Evolutionary conservation across 2,113 vertebrate species (phyloP), one percentile per base, ranked within the genome.

Genomic region (Cyphomyrus discorhynchus): DNA sequence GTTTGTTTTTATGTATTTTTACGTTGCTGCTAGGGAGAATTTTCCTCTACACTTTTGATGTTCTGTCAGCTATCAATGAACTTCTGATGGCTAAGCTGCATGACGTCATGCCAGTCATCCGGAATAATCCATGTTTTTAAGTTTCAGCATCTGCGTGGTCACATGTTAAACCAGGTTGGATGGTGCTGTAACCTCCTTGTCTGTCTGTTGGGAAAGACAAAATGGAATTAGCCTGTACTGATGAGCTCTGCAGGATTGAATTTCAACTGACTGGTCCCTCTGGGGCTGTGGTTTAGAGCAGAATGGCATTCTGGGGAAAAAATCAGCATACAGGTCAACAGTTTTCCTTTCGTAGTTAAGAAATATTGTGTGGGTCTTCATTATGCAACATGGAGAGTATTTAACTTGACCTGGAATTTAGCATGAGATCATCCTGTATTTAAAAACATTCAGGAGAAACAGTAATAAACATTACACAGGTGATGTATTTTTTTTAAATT

Each of bases 1-100:
- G 74, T 62, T 80, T 70, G 46, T 86, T 31, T 88, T 90, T 11
- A 85, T 62, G 39, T 50, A 50, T 45, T 24, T 88, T 85, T 92
- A 74, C 46, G 66, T 31, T 89, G 31, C 47, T 39, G 70, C 70
- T 50, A 89, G 62, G 52, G 42, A 39, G 58, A 42, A 8, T 89
- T 91, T 89, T 21, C 31, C 66, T 89, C 49, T 82, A 53, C 49
- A 49, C 7, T 49, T 85, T 5, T 27, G 45, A n/a, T 66, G 53
- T 31, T 74, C 49, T 31, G 27, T 31, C 53, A 45, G 9, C 53
- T 39, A 8, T 42, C 70, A 42, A 27, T 88, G 66, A 86, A 86
- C n/a, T 50, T 77, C 8, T 45, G 82, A 46, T 49, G 53, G 52
- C 46, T 66, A 66, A 85, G 24, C 45, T 27, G 53, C n/a, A 66